phyloP scores from a whole-genome alignment of 2,797 vertebrate genomes.

The Neosilurus mollespiculum region DNA sequence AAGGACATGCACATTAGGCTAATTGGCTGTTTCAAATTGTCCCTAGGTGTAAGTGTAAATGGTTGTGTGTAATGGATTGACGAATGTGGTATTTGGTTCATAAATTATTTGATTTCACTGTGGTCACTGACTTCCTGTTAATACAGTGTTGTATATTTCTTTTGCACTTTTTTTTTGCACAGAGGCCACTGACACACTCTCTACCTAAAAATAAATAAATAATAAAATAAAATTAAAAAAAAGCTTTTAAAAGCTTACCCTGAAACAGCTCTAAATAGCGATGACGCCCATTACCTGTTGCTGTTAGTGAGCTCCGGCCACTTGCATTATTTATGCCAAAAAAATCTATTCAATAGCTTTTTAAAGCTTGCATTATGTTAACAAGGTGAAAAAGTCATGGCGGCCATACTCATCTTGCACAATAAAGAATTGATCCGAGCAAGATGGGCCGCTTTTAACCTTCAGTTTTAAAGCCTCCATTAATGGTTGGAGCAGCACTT shows the following conservation, averaged over 20 bases:
- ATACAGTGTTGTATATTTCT: slow-evolving; percentile 23
- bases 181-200: slow-evolving; percentile 2
- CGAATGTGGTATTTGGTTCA: neutral
- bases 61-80: too few relatives aligned
- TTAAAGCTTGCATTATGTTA: slow-evolving; percentile 73
- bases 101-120: slow-evolving; percentile 49
- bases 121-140: slow-evolving; percentile 61
- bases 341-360: slow-evolving; percentile 68
- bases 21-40: too few relatives aligned
- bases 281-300: slow-evolving; percentile 60
- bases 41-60: too few relatives aligned
- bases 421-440: slow-evolving; percentile 58
- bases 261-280: slow-evolving; percentile 55
- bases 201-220: slow-evolving; percentile 56
- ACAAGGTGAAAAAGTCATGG: slow-evolving; percentile 61
- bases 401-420: slow-evolving; percentile 57
- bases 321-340: slow-evolving; percentile 75
- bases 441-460: slow-evolving; percentile 52
- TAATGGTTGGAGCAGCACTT: slow-evolving; percentile 63
- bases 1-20: too few relatives aligned
- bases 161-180: slow-evolving; percentile 35
- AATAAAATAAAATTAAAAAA: too few relatives aligned
- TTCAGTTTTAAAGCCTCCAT: slow-evolving; percentile 60
- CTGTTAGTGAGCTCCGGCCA: slow-evolving; percentile 55
- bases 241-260: slow-evolving; percentile 69